Evolutionary conservation across 1,140 invertebrate genomes (phyloP), one percentile per base, ranked within the genome.

Genomic region (Periplaneta americana): DNA sequence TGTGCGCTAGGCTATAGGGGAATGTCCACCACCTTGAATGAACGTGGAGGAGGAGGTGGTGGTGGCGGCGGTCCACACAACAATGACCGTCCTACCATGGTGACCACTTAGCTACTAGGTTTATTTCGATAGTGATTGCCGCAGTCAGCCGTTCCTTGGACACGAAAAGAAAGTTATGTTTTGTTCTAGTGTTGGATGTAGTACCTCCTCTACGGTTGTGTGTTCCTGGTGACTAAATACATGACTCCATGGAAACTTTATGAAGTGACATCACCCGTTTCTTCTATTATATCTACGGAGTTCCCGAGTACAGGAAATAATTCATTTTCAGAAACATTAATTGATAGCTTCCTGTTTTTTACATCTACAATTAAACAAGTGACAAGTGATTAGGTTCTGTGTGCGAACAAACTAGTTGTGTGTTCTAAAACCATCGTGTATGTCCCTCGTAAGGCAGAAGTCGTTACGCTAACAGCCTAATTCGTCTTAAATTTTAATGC

Each of bases 401-500:
- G 22, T 66, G 22, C 22, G 22, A 66, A 28, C 0, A 28, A n/a
- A 6, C 0, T n/a, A 28, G 48, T 66, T 28, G n/a, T 66, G 48
- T n/a, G 1, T n/a, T 28, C n/a, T n/a, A n/a, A 0, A n/a, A 28
- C 0, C 1, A 28, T 0, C 0, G 1, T 66, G 48, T n/a, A n/a
- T n/a, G n/a, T 66, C 15, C 8, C 11, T 66, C 5, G 22, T 28
- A n/a, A 66, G 22, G 22, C 15, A 11, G 10, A 66, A 6, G 28
- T 66, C 28, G 8, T 66, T n/a, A 66, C 22, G 9, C 28, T 66
- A 66, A 66, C 22, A 0, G 17, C 10, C 6, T 48, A 13, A 6
- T 48, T 18, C n/a, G 39, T 48, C 39, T 15, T 28, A 28, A 66
- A 28, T 8, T n/a, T 66, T 66, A 66, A n/a, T 28, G 22, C 0